Evolutionary conservation across 2,797 vertebrate genomes (phyloP).

Genomic region (Hippocampus kuda): DNA sequence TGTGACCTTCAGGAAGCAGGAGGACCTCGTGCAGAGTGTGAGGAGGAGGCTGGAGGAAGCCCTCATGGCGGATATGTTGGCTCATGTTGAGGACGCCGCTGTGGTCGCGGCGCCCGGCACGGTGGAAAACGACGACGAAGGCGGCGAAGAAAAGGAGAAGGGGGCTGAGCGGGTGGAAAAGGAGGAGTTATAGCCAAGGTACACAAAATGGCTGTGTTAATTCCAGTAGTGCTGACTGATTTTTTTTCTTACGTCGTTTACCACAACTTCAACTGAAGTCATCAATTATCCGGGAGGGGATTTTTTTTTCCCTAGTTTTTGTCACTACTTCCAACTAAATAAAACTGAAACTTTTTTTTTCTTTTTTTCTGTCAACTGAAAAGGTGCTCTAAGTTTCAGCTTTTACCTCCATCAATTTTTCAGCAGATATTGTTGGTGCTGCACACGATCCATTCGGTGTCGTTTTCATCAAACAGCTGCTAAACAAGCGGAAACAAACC

Average conservation of each 20-base stretch:
- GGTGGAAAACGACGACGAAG: conserved; percentile 17
- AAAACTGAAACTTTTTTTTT: conserved; percentile 27
- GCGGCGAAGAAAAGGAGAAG: conserved; percentile 38
- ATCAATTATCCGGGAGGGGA: conserved; percentile 20
- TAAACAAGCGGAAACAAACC: conserved; percentile 39
- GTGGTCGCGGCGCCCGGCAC: conserved; percentile 60
- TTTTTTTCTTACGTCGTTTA: neutral
- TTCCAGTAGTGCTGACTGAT: conserved; percentile 6
- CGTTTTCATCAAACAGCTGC: conserved; percentile 38
- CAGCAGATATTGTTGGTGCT: conserved; percentile 42
- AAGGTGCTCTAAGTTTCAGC: conserved; percentile 40
- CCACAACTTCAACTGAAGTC: neutral
- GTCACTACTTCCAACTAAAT: neutral
- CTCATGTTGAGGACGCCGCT: conserved; percentile 80
- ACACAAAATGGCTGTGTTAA: conserved; percentile 7
- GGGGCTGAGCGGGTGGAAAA: conserved; percentile 42
- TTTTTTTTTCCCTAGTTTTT: neutral
- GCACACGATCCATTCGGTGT: conserved; percentile 36
- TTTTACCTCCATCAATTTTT: conserved; percentile 50
- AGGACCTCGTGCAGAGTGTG: conserved; percentile 89
- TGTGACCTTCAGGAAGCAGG: conserved; percentile 77
- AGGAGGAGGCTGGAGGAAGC: conserved; percentile 90
- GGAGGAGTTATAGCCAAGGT: conserved; percentile 74
- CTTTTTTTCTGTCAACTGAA: conserved; percentile 17
- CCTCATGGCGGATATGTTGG: conserved; percentile 89